phyloP scores from a whole-genome alignment of 2,113 vertebrate species.

The Paedocypris sp. region DNA sequence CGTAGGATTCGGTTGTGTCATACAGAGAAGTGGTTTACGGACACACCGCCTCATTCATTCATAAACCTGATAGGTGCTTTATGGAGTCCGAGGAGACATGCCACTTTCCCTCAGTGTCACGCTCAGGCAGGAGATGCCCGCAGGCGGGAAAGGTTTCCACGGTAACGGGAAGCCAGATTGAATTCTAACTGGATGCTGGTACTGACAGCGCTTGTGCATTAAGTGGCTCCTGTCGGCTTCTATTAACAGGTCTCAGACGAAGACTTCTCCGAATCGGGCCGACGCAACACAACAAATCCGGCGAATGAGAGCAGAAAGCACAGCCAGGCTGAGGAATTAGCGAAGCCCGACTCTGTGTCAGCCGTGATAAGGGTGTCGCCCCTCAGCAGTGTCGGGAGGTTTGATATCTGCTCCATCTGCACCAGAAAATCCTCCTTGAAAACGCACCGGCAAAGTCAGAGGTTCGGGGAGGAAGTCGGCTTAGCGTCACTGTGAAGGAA shows the following conservation, averaged over 20 bases:
- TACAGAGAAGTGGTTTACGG: neutral
- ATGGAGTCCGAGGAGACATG: constrained; percentile 8
- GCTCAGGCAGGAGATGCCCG: neutral
- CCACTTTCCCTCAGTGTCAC: constrained; percentile 1
- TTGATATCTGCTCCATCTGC: constrained; percentile 39
- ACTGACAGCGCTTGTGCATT: constrained; percentile 2
- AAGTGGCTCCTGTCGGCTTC: neutral
- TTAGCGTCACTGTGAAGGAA: constrained; percentile 1
- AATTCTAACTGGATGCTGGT: neutral
- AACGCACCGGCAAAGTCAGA: constrained; percentile 32
- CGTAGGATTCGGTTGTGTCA: constrained; percentile 1
- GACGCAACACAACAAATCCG: neutral
- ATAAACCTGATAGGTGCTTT: constrained; percentile 4
- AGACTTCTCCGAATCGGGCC: too few species aligned
- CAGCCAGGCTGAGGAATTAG: constrained; percentile 19
- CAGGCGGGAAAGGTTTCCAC: constrained; percentile 1
- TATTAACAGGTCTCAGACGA: neutral
- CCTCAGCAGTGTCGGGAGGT: constrained; percentile 27
- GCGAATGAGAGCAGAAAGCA: constrained; percentile 18
- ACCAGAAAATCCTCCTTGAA: constrained; percentile 33
- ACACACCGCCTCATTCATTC: constrained; percentile 11
- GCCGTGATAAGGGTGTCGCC: constrained; percentile 34
- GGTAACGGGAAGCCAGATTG: constrained; percentile 1
- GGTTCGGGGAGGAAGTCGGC: constrained; percentile 11
- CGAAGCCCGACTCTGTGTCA: constrained; percentile 26